Base-by-base conservation (phyloP, 2,797 vertebrate genomes). In the Toxotes lorentzi region DNA sequence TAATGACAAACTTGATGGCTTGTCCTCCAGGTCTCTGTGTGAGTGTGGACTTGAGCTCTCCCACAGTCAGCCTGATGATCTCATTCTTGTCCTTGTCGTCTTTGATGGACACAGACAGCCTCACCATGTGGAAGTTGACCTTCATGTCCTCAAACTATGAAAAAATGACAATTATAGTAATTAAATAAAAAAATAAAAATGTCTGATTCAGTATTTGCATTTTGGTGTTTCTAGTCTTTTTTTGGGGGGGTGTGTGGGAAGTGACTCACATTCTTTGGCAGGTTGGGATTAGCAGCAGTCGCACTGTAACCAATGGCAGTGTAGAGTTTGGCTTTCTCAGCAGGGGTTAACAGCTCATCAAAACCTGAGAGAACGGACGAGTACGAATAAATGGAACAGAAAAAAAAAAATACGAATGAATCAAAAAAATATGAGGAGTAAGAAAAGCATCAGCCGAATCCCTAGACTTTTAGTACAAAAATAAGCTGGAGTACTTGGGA, bases 291-390 rank as follows among this genome's bases (percentile, higher is more conserved):
- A 75, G 95, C 95, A 72, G 94, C 95, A 1, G 95, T 97, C 83
- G 97, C 98, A 84, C 98, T 99, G 90, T 99, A 99, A 70, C 98
- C 98, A 82, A 99, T 99, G 90, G 98, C 97, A 92, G 97, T 96
- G 95, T 98, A 98, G 77, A 99, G 96, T 92, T 96, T 98, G 84
- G 92, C 56, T 91, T 99, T 99, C 90, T 99, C 98, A 80, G 95
- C 96, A 35, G 91, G 21, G 2, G 97, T 97, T 94, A 99, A 96
- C 65, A 99, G 87, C 72, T 94, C 95, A 91, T 96, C 97, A 91
- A 99, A 96, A 81, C 95, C 97, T 97, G 86, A 75, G 11, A 65
- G 47, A 56, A 17, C 16, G 27, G 41, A n/a, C 58, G 69, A 32
- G 16, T 12, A 3, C 4, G 13, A 34, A 47, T 5, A 32, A 35